phyloP scores from a whole-genome alignment of 2,888 invertebrate genomes.

The Conchocele bisecta region DNA sequence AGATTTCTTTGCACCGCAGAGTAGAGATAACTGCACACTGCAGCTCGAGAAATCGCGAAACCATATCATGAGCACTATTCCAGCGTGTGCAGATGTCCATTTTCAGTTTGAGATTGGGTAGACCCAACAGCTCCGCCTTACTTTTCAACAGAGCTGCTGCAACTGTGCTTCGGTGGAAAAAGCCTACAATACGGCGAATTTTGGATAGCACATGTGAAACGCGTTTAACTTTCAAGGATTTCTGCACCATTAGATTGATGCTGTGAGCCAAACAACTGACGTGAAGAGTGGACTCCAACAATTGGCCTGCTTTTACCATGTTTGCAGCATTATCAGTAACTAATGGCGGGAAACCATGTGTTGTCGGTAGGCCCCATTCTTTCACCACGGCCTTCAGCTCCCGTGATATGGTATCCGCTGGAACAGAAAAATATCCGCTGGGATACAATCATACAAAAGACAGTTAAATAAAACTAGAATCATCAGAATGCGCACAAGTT shows the following conservation, averaged over 20 bases:
- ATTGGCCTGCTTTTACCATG: not conserved
- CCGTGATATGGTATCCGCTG: not conserved
- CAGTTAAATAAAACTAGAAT: no score
- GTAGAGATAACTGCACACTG: not conserved
- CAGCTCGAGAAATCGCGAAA: constrained; percentile 18
- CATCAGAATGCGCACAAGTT: no score
- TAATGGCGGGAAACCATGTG: not conserved
- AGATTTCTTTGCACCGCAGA: not conserved
- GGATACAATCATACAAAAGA: no score
- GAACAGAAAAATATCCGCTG: not conserved
- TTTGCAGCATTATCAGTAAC: not conserved
- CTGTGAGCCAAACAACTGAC: not conserved
- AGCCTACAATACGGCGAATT: not conserved
- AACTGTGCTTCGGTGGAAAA: not conserved
- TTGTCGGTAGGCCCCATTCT: constrained; percentile 3
- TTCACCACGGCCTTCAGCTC: not conserved
- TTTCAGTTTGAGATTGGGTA: constrained; percentile 5
- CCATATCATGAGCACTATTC: constrained; percentile 37
- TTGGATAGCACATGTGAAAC: not conserved
- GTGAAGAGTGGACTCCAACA: not conserved
- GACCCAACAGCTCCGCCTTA: not conserved
- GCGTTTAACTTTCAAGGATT: not conserved
- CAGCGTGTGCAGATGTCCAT: constrained; percentile 32
- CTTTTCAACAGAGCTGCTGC: not conserved
- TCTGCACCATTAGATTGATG: not conserved